Conservation (phyloP, 2,888 invertebrate genomes). For the Tipula vernalis region DNA sequence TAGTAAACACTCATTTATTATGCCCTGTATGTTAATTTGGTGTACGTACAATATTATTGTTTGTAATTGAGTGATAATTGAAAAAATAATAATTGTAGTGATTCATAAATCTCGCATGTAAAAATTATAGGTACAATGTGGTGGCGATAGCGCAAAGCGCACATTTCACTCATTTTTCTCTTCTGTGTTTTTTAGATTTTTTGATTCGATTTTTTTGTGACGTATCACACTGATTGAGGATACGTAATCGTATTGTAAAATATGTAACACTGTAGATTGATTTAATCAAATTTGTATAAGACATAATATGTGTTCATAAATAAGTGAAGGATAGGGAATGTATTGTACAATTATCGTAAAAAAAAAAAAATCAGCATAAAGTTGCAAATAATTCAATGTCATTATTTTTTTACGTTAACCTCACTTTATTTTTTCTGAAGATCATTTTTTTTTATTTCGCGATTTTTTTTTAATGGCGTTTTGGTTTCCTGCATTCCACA, state of each 20-base stretch:
- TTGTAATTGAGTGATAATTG: not conserved
- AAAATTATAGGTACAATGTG: not conserved
- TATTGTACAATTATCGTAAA: not conserved
- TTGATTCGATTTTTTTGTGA: not conserved
- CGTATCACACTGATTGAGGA: not conserved
- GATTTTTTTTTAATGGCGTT: not conserved
- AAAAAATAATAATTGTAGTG: not conserved
- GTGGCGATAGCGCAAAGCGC: not conserved
- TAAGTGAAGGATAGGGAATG: not conserved
- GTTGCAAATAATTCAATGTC: not conserved
- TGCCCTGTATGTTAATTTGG: not conserved
- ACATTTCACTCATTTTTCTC: not conserved
- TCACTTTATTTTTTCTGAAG: not conserved
- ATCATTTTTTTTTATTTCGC: not conserved
- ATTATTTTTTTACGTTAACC: not conserved
- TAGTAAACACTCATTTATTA: not conserved
- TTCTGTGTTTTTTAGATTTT: not conserved
- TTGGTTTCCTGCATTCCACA: not conserved
- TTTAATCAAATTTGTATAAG: too few species aligned
- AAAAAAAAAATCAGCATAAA: not conserved
- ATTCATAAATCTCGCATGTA: not conserved
- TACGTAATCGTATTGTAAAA: not conserved
- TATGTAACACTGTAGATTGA: not conserved
- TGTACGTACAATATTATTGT: not conserved
- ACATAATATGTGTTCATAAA: not conserved